These are phyloP conservation scores for Scaptomyza parva DNA, from an alignment of 2,888 invertebrate species.

Conservation along the genomic window DNA sequence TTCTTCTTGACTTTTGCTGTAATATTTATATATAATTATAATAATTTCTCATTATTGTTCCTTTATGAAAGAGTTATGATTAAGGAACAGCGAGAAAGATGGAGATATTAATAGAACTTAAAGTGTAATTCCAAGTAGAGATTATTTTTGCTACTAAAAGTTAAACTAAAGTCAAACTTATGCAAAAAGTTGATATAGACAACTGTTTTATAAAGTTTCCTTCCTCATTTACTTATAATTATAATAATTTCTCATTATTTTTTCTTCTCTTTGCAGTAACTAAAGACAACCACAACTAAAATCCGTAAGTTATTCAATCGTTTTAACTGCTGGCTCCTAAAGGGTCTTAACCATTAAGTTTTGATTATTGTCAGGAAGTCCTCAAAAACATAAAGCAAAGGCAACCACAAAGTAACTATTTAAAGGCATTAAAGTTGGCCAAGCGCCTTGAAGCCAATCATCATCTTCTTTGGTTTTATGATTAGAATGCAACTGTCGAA, in stretches of 20 bases:
- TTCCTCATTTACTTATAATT: no score
- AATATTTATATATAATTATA: no score
- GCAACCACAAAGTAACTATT: conserved; percentile 52
- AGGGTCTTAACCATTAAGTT: conserved; percentile 18
- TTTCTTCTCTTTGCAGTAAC: neutral
- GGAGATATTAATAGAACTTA: no score
- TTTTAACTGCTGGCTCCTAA: conserved; percentile 21
- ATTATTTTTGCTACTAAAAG: no score
- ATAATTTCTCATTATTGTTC: no score
- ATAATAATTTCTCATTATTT: neutral
- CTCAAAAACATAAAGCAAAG: conserved; percentile 30
- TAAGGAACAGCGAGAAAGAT: no score
- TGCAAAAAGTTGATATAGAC: no score
- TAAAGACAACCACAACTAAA: neutral
- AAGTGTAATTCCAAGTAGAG: no score
- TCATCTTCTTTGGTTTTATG: conserved; percentile 36
- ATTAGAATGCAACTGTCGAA: conserved; percentile 54
- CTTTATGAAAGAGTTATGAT: no score
- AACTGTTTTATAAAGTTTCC: no score
- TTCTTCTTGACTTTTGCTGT: no score
- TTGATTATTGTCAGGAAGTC: conserved; percentile 39
- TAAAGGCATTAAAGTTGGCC: conserved; percentile 21
- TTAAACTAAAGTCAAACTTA: no score
- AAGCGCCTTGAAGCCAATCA: conserved; percentile 48
- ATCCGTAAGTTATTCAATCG: conserved; percentile 18